Percentiles rank a stretch among this genome's conserved stretches.
Evolutionary conservation across 2,888 invertebrate species (phyloP).

Genomic region (Apamea anceps): DNA sequence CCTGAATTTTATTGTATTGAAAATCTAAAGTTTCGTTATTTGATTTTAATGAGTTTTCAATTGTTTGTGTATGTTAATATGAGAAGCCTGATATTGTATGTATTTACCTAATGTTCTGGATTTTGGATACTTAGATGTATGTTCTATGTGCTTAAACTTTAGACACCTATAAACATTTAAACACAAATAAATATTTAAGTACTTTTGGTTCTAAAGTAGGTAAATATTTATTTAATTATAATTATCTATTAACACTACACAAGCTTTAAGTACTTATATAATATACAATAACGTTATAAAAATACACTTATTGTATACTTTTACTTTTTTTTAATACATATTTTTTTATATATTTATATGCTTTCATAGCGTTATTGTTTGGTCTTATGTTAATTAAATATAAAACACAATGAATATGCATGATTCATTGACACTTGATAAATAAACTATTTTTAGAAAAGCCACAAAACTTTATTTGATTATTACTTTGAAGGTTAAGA

Average conservation of each 20-base stretch:
- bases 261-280: neutral
- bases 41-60: neutral
- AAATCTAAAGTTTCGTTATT: neutral
- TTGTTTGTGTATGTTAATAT: neutral
- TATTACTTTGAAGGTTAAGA: neutral
- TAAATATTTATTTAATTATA: conserved; percentile 1
- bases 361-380: neutral
- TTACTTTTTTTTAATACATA: too few relatives aligned
- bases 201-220: neutral
- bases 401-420: neutral
- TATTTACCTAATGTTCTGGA: neutral
- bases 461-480: too few relatives aligned
- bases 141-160: neutral
- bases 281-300: too few relatives aligned
- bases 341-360: too few relatives aligned
- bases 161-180: neutral
- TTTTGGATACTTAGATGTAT: neutral
- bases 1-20: neutral
- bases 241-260: neutral
- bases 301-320: too few relatives aligned
- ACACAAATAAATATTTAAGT: neutral
- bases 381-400: neutral
- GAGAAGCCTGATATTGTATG: neutral
- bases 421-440: neutral
- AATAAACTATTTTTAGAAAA: neutral